Conservation (phyloP, 2,888 invertebrate species). For the Callimorpha dominula region DNA sequence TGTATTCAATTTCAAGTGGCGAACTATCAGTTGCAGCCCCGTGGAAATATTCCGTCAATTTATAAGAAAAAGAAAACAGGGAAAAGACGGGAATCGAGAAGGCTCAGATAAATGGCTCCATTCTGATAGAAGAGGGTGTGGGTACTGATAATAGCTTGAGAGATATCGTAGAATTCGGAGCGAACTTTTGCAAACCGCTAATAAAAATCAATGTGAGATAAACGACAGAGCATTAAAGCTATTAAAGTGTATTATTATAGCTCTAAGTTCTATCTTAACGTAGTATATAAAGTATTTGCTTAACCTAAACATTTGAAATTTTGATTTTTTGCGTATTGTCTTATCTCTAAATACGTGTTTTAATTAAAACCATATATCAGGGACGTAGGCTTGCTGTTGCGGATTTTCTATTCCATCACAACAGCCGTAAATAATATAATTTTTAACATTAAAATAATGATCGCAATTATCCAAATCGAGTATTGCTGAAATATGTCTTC, state of each 20-base stretch:
- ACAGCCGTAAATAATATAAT: background rate
- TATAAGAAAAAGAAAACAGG: slow-evolving; percentile 44
- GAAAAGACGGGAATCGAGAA: slow-evolving; percentile 32
- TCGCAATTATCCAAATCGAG: background rate
- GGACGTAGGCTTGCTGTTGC: no score
- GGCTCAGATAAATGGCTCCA: slow-evolving; percentile 62
- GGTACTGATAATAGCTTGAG: slow-evolving; percentile 54
- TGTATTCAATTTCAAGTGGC: slow-evolving; percentile 22
- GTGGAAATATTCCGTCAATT: slow-evolving; percentile 34
- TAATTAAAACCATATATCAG: no score
- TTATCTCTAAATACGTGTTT: no score
- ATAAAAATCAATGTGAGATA: slow-evolving; percentile 22
- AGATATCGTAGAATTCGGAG: slow-evolving; percentile 9
- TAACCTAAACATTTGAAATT: background rate
- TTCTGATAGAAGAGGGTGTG: slow-evolving; percentile 51
- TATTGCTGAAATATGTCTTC: background rate
- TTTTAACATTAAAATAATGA: background rate
- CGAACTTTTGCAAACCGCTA: slow-evolving; percentile 9
- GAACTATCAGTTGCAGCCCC: slow-evolving; percentile 19
- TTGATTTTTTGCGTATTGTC: background rate
- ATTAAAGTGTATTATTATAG: background rate
- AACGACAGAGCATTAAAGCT: slow-evolving; percentile 14
- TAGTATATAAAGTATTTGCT: background rate
- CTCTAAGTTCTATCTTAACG: background rate
- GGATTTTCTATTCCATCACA: no score